These are phyloP conservation scores for Abscondita cerata DNA, from an alignment of 2,888 invertebrate species.

Conservation along the genomic window DNA sequence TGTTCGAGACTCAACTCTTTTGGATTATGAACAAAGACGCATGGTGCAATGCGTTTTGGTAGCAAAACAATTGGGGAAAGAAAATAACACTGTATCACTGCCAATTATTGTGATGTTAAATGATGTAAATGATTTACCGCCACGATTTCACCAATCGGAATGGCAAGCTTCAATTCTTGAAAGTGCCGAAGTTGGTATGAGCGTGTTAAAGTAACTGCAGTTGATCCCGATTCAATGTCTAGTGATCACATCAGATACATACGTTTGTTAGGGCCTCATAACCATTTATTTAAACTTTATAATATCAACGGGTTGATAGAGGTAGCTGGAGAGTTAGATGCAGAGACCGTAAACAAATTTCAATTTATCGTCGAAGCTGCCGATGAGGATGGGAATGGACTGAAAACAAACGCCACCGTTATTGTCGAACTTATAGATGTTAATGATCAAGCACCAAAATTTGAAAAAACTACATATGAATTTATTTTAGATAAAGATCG, in stretches of 20 bases:
- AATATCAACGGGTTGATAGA: slow-evolving; percentile 80
- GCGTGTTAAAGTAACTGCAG: slow-evolving; percentile 71
- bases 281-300: slow-evolving; percentile 80
- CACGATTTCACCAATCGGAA: slow-evolving; percentile 74
- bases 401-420: slow-evolving; percentile 75
- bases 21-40: slow-evolving; percentile 85
- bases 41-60: slow-evolving; percentile 75
- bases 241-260: slow-evolving; percentile 72
- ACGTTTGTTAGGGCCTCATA: slow-evolving; percentile 77
- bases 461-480: slow-evolving; percentile 81
- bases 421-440: slow-evolving; percentile 76
- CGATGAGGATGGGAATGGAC: slow-evolving; percentile 84
- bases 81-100: slow-evolving; percentile 73
- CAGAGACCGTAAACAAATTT: slow-evolving; percentile 79
- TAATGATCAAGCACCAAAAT: slow-evolving; percentile 88
- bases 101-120: slow-evolving; percentile 81
- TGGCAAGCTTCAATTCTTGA: slow-evolving; percentile 83
- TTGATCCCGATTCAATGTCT: slow-evolving; percentile 82
- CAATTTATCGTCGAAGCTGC: slow-evolving; percentile 85
- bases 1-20: slow-evolving; percentile 79
- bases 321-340: slow-evolving; percentile 81
- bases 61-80: slow-evolving; percentile 80
- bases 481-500: slow-evolving; percentile 79
- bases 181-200: slow-evolving; percentile 70
- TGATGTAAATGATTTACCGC: slow-evolving; percentile 89